phyloP scores from a whole-genome alignment of 2,113 vertebrate species.

The Sapayoa aenigma region DNA sequence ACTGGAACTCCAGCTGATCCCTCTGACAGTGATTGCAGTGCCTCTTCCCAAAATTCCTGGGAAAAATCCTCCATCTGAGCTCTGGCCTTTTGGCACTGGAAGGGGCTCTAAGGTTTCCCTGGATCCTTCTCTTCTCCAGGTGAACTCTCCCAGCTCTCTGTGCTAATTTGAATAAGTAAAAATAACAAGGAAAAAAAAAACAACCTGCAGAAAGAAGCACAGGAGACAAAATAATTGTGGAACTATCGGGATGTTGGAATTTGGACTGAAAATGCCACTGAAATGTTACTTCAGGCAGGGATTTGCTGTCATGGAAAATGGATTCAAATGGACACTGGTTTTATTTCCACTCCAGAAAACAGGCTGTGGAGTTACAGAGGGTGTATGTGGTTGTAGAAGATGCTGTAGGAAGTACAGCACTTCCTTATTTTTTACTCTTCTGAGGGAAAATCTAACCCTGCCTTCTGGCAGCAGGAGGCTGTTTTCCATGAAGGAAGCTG shows the following conservation, averaged over 20 bases:
- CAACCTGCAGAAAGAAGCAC: not conserved
- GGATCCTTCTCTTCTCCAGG: not conserved
- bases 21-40: not conserved
- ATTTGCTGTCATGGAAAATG: not conserved
- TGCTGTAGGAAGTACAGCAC: not conserved
- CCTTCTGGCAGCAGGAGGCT: too few species aligned
- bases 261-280: not conserved
- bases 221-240: not conserved
- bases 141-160: not conserved
- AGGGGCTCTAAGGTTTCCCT: fast-evolving
- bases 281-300: not conserved
- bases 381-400: not conserved
- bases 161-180: not conserved
- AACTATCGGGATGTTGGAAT: not conserved
- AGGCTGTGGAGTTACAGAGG: not conserved
- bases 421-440: not conserved
- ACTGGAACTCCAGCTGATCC: not conserved
- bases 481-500: not conserved
- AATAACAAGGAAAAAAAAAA: not conserved
- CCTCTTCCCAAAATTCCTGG: not conserved
- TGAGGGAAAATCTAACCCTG: not conserved
- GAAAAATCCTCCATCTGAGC: not conserved
- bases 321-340: not conserved
- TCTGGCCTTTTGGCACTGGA: not conserved
- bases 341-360: not conserved